These are phyloP conservation scores for Onthophagus taurus DNA, from an alignment of 1,140 invertebrate genomes.

Conservation along the genomic window DNA sequence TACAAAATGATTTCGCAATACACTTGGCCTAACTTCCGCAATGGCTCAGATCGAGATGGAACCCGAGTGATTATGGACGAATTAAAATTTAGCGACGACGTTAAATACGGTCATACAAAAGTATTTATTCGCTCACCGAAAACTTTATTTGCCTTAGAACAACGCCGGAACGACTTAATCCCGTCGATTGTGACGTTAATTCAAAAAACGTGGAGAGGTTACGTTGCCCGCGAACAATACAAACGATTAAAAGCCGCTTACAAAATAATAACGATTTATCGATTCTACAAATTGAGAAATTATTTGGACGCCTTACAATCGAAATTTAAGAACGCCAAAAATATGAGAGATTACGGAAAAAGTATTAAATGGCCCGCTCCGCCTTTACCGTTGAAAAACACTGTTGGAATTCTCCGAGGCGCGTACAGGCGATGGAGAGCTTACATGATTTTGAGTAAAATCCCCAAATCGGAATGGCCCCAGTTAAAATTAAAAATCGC, in stretches of 20 bases:
- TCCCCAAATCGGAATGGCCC: conserved; percentile 78
- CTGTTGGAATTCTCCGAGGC: conserved; percentile 49
- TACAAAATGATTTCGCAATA: conserved; percentile 93
- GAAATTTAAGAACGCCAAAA: conserved; percentile 49
- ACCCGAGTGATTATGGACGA: conserved; percentile 75
- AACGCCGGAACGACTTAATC: conserved; percentile 68
- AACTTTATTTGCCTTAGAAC: conserved; percentile 83
- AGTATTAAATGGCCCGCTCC: conserved; percentile 70
- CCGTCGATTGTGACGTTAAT: conserved; percentile 84
- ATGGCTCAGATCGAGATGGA: conserved; percentile 68
- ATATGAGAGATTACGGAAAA: conserved; percentile 66
- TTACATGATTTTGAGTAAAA: conserved; percentile 71
- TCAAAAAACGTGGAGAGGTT: conserved; percentile 86
- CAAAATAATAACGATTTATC: conserved; percentile 73
- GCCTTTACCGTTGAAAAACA: conserved; percentile 52
- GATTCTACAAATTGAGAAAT: conserved; percentile 70
- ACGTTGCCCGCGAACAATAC: conserved; percentile 66
- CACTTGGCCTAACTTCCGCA: conserved; percentile 90
- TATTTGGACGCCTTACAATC: conserved; percentile 64
- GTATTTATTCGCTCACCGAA: conserved; percentile 86
- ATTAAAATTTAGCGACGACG: conserved; percentile 68
- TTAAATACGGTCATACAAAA: conserved; percentile 90
- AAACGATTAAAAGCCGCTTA: conserved; percentile 78
- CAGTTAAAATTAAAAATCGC: conserved; percentile 72
- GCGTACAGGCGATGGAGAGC: conserved; percentile 76